These are phyloP conservation scores for Podarcis muralis DNA, from an alignment of 2,113 vertebrate genomes.

Conservation along the genomic window DNA sequence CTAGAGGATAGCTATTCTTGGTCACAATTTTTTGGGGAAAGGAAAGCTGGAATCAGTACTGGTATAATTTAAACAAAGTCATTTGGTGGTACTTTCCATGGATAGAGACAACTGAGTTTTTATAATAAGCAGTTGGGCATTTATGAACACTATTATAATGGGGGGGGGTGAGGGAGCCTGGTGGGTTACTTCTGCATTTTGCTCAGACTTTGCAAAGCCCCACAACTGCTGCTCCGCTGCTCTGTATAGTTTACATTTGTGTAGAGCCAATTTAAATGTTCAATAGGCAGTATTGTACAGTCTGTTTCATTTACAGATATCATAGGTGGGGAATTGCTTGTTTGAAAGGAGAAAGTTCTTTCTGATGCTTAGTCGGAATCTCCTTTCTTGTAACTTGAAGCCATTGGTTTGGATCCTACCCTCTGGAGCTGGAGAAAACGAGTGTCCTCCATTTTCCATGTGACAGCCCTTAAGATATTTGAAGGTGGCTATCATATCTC, in stretches of 20 bases:
- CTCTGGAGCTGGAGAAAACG: no score
- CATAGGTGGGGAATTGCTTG: neutral
- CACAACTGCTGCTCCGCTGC: neutral
- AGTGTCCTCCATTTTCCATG: no score
- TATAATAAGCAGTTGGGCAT: neutral
- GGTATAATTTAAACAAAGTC: neutral
- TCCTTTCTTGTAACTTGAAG: no score
- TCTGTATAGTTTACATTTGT: neutral
- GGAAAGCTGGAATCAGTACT: neutral
- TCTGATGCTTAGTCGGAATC: no score
- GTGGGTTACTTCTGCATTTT: neutral
- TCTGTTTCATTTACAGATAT: neutral
- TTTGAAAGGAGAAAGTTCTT: neutral
- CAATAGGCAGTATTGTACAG: neutral
- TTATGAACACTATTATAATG: neutral
- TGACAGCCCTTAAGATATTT: no score
- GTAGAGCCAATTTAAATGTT: neutral
- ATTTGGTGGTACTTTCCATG: neutral
- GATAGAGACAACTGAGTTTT: neutral
- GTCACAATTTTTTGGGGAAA: neutral
- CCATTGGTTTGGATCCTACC: no score
- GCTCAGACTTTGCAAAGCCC: neutral
- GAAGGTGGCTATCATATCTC: no score
- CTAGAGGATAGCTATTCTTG: constrained; percentile 8
- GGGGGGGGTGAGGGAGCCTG: neutral